phyloP scores from a whole-genome alignment of 2,888 invertebrate species.

The Salticus scenicus region DNA sequence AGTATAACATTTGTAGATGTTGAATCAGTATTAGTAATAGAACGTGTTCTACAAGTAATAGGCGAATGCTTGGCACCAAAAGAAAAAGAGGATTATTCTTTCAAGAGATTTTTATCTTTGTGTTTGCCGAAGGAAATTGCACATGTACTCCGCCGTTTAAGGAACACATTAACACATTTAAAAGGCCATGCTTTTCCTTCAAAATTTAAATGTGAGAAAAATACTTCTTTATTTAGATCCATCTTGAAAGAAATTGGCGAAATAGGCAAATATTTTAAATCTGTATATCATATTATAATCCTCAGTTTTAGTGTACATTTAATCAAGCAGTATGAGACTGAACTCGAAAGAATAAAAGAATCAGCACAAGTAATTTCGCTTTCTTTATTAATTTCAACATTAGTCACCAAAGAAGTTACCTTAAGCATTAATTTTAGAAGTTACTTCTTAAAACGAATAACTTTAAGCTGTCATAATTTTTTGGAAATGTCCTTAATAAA shows the following conservation, averaged over 20 bases:
- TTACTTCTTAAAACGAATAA: neutral
- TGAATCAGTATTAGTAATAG: slow-evolving; percentile 25
- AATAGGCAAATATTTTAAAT: neutral
- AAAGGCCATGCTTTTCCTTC: neutral
- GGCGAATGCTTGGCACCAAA: slow-evolving; percentile 31
- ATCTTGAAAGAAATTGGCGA: neutral
- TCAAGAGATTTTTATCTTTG: slow-evolving; percentile 13
- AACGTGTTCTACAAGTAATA: slow-evolving; percentile 38
- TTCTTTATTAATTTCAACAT: neutral
- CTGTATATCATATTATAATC: neutral
- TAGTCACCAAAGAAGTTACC: neutral
- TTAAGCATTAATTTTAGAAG: neutral
- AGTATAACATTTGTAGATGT: neutral
- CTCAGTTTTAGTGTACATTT: neutral
- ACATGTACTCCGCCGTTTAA: neutral
- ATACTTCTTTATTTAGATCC: neutral
- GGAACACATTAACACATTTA: neutral
- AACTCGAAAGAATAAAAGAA: too few relatives aligned
- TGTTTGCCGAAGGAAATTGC: neutral
- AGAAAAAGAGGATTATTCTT: slow-evolving; percentile 25
- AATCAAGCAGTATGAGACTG: too few relatives aligned
- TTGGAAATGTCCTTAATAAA: too few relatives aligned
- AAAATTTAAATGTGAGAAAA: neutral
- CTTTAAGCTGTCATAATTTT: too few relatives aligned
- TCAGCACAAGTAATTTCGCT: too few relatives aligned